These are phyloP conservation scores for Trogon surrucura DNA, from an alignment of 2,113 vertebrate genomes.

Conservation along the genomic window DNA sequence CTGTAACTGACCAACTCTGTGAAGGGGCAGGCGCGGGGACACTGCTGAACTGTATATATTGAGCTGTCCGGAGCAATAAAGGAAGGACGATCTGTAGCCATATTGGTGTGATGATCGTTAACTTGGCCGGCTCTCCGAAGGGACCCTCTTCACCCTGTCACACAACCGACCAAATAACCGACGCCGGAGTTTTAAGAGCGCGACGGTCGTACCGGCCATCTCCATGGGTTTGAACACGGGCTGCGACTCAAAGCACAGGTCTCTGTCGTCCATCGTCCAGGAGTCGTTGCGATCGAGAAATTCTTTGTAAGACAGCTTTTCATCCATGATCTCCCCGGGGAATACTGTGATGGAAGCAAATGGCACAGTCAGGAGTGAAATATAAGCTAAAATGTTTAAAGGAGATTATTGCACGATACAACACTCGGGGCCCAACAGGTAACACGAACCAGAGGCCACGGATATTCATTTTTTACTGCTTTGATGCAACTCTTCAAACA, in stretches of 20 bases:
- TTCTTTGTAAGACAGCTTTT: slow-evolving; percentile 70
- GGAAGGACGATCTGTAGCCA: no score
- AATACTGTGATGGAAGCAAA: slow-evolving; percentile 29
- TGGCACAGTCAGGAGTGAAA: background rate
- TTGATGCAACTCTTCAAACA: background rate
- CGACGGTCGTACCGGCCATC: slow-evolving; percentile 44
- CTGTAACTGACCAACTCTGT: no score
- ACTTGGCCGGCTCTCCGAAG: no score
- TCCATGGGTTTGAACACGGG: slow-evolving; percentile 50
- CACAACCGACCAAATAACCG: accelerated
- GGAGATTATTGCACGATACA: accelerated
- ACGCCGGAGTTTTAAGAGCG: background rate
- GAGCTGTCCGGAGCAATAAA: no score
- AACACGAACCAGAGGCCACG: accelerated
- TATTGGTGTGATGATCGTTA: no score
- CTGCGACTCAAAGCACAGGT: slow-evolving; percentile 57
- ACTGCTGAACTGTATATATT: no score
- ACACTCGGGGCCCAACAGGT: background rate
- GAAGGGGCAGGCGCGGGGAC: no score
- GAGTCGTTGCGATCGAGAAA: slow-evolving; percentile 62
- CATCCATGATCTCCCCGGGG: slow-evolving; percentile 62
- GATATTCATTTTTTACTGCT: background rate
- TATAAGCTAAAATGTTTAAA: accelerated
- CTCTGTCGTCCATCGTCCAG: slow-evolving; percentile 64
- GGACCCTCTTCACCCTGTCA: no score